Conservation (phyloP, 2,888 invertebrate genomes). For the Drepana falcataria region DNA sequence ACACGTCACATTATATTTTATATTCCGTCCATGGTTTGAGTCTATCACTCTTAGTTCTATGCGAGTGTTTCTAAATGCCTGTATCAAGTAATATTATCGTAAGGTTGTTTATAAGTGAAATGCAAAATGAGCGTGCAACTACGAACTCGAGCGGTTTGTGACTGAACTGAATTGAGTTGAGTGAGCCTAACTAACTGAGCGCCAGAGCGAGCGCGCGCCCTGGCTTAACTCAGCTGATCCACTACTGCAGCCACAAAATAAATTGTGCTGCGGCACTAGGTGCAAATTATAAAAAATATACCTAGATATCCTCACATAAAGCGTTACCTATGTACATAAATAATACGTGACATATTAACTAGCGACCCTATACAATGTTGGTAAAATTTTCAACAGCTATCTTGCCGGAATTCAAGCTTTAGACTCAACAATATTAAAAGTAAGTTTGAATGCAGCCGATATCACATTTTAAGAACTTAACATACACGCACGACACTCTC, state of each 20-base stretch:
- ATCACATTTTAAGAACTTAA: constrained; percentile 48
- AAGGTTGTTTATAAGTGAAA: background rate
- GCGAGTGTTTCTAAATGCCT: background rate
- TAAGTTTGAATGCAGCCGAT: constrained; percentile 25
- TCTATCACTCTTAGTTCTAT: background rate
- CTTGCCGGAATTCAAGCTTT: too few species aligned
- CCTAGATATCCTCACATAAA: too few species aligned
- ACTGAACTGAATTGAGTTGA: constrained; percentile 30
- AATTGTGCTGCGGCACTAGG: too few species aligned
- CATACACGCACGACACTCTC: constrained; percentile 59
- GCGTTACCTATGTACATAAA: too few species aligned
- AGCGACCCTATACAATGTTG: too few species aligned
- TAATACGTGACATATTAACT: too few species aligned
- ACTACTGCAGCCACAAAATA: background rate
- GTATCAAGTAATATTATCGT: background rate
- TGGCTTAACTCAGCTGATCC: constrained; percentile 31
- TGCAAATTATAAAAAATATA: too few species aligned
- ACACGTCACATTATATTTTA: background rate
- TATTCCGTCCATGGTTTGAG: background rate
- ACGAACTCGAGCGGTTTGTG: constrained; percentile 38
- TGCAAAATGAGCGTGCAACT: constrained; percentile 30
- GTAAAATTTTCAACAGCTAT: too few species aligned
- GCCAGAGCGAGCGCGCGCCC: constrained; percentile 1
- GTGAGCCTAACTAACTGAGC: constrained; percentile 15
- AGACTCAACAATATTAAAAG: too few species aligned